A percentile compares a stretch with the other conserved stretches of the same genome.
Conservation (phyloP, 2,888 invertebrate species). For the Trissolcus japonicus region DNA sequence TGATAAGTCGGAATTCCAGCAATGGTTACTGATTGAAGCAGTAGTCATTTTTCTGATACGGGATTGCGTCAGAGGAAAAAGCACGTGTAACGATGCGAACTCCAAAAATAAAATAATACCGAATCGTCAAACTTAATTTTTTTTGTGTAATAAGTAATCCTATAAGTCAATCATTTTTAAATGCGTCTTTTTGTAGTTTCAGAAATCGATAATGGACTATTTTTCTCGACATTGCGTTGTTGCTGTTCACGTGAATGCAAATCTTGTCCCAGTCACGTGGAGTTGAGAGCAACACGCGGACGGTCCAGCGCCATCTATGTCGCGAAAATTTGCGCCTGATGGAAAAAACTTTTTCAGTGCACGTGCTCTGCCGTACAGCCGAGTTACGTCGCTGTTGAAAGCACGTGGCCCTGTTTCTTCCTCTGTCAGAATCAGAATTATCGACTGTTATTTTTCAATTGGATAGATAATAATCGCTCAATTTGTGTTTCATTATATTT, state of each 20-base stretch:
- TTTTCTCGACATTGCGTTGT: conserved; percentile 15
- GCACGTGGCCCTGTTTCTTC: conserved; percentile 43
- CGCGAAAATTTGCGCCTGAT: conserved; percentile 27
- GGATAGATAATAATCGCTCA: too few species aligned
- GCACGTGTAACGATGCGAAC: background rate
- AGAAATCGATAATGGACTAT: too few species aligned
- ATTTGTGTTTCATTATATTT: background rate
- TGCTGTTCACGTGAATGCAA: conserved; percentile 50
- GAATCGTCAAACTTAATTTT: too few species aligned
- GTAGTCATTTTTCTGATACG: too few species aligned
- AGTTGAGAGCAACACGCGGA: conserved; percentile 18
- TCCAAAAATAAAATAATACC: too few species aligned
- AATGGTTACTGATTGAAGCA: too few species aligned
- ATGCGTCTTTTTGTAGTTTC: too few species aligned
- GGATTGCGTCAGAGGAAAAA: background rate
- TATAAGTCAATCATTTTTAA: too few species aligned
- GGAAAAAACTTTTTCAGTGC: conserved; percentile 19
- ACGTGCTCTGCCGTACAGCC: conserved; percentile 42
- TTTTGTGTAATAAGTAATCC: too few species aligned
- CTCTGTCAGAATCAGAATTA: conserved; percentile 27
- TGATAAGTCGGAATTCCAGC: too few species aligned
- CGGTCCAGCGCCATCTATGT: conserved; percentile 7
- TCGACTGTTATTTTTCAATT: conserved; percentile 10
- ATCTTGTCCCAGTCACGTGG: conserved; percentile 36
- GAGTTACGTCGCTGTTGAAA: conserved; percentile 32